Base-by-base conservation (phyloP, 2,113 vertebrate species). In the Ailurus styani region DNA sequence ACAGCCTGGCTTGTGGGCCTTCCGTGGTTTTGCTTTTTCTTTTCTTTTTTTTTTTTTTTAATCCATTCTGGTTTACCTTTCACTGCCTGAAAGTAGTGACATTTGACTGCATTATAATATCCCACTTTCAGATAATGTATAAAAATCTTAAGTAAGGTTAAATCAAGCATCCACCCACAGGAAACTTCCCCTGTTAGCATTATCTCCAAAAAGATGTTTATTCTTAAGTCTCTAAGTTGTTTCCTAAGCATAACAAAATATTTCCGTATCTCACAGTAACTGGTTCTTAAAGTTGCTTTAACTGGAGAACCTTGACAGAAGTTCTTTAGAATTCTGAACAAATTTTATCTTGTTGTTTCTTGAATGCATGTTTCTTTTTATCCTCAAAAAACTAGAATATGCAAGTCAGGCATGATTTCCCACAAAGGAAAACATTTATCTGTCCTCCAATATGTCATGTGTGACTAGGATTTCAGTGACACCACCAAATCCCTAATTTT, bases 191-290 rank as follows among this genome's bases (percentile, higher is more conserved):
- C 50, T 60, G 4, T 87, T 95, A 95, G 77, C 54, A 91, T 70
- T 87, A 66, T 96, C 42, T 83, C 82, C 29, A 81, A 25, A 95
- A 95, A 89, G 40, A 79, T 52, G 29, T 96, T 93, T 90, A 55
- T 82, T 79, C 57, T 77, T 78, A 82, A 73, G 52, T 78, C 57
- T 91, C 88, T 78, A 57, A 45, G 34, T 31, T 82, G 42, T 87
- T 91, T 95, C 82, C 64, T 86, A 95, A 93, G 83, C 40, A 68
- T 55, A 57, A 84, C 25, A 97, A 75, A 83, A 60, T 91, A 94
- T 25, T 84, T 40, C 72, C 54, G 29, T 31, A 87, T 94, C 79
- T 75, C 52, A 70, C 4, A 84, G 27, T 52, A 96, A 87, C 14
- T 88, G 55, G 7, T 73, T 87, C 91, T 91, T 29, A 95, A 97